Evolutionary conservation across 1,140 invertebrate species (phyloP), one percentile per base, ranked within the genome.

Genomic region (Plectus sambesii): DNA sequence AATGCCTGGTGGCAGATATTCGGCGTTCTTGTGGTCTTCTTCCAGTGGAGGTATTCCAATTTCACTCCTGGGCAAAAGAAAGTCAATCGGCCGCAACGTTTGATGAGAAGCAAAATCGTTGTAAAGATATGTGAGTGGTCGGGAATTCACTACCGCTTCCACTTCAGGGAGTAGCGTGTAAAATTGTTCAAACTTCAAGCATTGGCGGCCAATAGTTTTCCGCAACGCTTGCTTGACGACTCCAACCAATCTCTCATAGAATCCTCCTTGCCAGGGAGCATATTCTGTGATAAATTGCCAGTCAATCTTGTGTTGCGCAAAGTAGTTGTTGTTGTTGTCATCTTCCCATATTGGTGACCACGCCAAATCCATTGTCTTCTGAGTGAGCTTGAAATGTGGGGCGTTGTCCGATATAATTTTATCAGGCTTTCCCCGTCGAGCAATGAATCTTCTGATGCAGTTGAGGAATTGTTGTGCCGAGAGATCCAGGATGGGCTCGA

Each of bases 241-340:
- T 25, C 51, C 54, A 5, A 75, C 59, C 5, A 76, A 29, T 8
- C 71, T 45, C 47, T 75, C 68, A 50, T 59, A 70, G 19, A 60
- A 62, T 6, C 73, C 72, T 19, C 72, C 70, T 61, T 64, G 70
- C 69, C 73, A 74, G 5, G 71, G 56, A 5, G 68, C 61, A 17
- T 51, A 49, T 1, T 62, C 60, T 6, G 68, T 58, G 45, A 60
- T 69, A 43, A 72, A 73, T 24, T 51, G 50, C 70, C 70, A 73
- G 4, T 26, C 22, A 1, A 49, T 58, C 5, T 27, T n/a, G 26
- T 54, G n/a, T 5, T 47, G 43, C 23, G 20, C 22, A 3, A 30
- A 23, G 2, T 55, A 5, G n/a, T n/a, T n/a, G n/a, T n/a, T n/a
- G n/a, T n/a, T n/a, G n/a, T n/a, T n/a, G n/a, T n/a, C n/a, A n/a